These are phyloP conservation scores for Kryptolebias marmoratus DNA, from an alignment of 2,113 vertebrate genomes.

Conservation along the genomic window DNA sequence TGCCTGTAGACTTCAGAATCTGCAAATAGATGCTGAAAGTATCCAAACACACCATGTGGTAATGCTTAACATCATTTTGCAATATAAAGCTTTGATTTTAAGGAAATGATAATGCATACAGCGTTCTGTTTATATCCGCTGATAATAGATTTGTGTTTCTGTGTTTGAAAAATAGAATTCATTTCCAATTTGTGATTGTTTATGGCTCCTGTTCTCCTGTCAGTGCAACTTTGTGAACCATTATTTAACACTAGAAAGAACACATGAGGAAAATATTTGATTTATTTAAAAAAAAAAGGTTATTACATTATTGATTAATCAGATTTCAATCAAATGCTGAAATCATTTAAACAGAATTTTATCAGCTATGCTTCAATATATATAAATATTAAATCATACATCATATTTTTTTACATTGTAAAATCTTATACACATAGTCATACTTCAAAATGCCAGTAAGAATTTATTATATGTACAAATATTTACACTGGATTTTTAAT, in stretches of 20 bases:
- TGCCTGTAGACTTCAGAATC: not conserved
- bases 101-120: no score
- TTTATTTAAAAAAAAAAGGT: slow-evolving; percentile 66
- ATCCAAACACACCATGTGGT: no score
- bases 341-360: slow-evolving; percentile 11
- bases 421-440: slow-evolving; percentile 72
- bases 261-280: slow-evolving; percentile 38
- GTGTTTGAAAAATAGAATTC: no score
- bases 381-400: slow-evolving; percentile 92
- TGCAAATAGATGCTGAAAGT: not conserved
- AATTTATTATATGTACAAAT: slow-evolving; percentile 64
- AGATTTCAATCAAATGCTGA: slow-evolving; percentile 14
- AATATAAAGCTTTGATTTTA: no score
- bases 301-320: slow-evolving; percentile 45
- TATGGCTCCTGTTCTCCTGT: not conserved
- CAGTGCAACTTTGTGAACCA: not conserved
- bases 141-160: no score
- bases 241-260: not conserved
- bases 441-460: slow-evolving; percentile 48
- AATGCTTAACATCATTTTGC: not conserved
- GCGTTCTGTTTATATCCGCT: no score
- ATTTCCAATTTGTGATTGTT: no score
- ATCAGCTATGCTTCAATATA: slow-evolving; percentile 25
- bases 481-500: slow-evolving; percentile 51
- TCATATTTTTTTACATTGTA: slow-evolving; percentile 85